Evolutionary conservation across 2,113 vertebrate species (phyloP), one percentile per base, ranked within the genome.

Genomic region (Melanerpes formicivorus): DNA sequence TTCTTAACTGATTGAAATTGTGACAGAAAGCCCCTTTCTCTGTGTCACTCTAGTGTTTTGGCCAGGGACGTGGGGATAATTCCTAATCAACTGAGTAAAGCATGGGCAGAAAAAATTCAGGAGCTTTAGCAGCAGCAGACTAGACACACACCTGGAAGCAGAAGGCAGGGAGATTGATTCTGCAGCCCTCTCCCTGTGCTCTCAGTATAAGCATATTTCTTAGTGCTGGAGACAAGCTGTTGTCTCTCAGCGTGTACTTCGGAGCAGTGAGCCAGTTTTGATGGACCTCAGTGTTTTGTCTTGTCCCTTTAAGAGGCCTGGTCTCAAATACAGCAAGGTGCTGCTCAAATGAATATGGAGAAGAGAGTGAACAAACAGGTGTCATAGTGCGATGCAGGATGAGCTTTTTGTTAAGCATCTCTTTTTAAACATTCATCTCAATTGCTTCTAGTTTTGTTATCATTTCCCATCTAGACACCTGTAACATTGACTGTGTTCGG

Each of bases 401-500:
- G 7, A 78, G 58, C 27, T 85, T 86, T 92, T 77, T 95, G 63
- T 85, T 87, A 88, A 95, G 62, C 55, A 64, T 8, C 66, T 83
- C 52, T 84, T 85, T 69, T 77, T 56, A 92, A 96, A 95, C 93
- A 74, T 83, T 75, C 78, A 88, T 96, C 96, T 95, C 72, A 94
- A 82, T 82, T 96, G 88, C 84, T 96, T 93, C 88, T 93, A 89
- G 67, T 96, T 90, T 94, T 83, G 69, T 82, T 93, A 37, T 72
- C 80, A 37, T 96, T 87, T 89, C 91, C 80, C 52, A 12, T 80
- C 82, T 97, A 99, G 99, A 99, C 82, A 90, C 97, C 10, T 99
- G 99, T 27, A 98, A 99, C 50, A 94, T 98, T 10, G 98, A 99
- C 74, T 99, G 99, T 63, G 81, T 99, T 95, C 97, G 98, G 81